Evolutionary conservation across 2,113 vertebrate genomes (phyloP).

Genomic region (Anolis sagrei): DNA sequence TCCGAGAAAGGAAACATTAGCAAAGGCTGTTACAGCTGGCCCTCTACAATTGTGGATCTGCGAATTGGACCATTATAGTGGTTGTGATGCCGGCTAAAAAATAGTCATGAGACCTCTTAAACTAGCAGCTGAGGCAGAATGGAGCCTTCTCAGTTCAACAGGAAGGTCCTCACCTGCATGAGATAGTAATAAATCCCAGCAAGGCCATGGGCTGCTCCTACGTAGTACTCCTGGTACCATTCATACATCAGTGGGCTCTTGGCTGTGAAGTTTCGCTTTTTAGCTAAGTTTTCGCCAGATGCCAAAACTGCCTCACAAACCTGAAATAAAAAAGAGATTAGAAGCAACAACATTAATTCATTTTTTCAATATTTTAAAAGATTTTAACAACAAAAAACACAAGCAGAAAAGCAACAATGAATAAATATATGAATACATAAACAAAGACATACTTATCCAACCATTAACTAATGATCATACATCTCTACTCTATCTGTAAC

Average conservation of each 20-base stretch:
- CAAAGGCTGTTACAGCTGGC: background rate
- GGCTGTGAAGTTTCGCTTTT: constrained; percentile 81
- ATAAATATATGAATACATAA: no score
- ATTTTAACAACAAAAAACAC: no score
- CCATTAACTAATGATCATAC: no score
- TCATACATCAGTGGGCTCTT: constrained; percentile 94
- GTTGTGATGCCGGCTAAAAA: background rate
- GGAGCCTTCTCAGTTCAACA: background rate
- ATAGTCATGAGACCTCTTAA: background rate
- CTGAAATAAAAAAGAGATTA: constrained; percentile 67
- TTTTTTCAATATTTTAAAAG: no score
- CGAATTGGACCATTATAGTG: background rate
- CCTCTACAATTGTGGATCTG: no score
- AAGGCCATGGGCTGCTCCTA: constrained; percentile 94
- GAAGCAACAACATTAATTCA: background rate
- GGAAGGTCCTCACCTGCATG: constrained; percentile 86
- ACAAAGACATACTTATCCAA: no score
- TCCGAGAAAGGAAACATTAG: background rate
- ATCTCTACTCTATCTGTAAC: no score
- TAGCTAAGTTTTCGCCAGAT: constrained; percentile 88
- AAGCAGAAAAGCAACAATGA: no score
- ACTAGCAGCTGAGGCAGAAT: background rate
- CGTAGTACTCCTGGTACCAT: constrained; percentile 95
- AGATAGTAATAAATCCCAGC: constrained; percentile 96
- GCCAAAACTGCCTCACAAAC: constrained; percentile 84